phyloP scores from a whole-genome alignment of 2,797 vertebrate species.

The Cyclopterus lumpus region DNA sequence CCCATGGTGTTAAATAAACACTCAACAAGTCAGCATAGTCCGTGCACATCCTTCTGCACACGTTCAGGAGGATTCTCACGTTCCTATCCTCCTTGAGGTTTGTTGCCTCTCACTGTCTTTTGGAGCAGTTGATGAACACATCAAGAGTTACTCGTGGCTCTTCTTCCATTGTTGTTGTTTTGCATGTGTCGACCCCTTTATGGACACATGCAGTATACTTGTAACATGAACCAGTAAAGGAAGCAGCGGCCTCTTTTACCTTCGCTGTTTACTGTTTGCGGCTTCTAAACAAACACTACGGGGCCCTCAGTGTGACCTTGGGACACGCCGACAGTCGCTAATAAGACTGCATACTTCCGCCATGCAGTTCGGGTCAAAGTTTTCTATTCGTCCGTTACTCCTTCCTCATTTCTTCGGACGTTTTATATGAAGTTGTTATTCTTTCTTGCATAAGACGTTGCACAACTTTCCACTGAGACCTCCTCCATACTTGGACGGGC shows the following conservation, averaged over 20 bases:
- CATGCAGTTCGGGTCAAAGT: neutral
- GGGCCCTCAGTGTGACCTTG: neutral
- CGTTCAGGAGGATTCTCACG: neutral
- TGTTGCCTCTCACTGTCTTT: neutral
- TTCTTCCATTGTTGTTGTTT: neutral
- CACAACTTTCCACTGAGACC: constrained; percentile 1
- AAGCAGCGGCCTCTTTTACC: neutral
- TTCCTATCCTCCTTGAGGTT: neutral
- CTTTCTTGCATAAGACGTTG: constrained; percentile 29
- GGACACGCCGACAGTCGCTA: neutral
- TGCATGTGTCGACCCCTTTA: neutral
- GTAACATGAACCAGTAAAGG: constrained; percentile 1
- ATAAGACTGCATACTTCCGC: neutral
- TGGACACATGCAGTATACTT: neutral
- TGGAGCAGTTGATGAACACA: neutral
- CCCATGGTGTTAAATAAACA: neutral
- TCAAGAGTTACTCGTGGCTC: neutral
- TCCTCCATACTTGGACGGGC: neutral
- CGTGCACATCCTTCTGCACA: neutral
- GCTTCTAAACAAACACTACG: neutral
- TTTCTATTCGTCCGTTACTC: neutral
- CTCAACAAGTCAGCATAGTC: neutral
- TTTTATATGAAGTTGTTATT: neutral
- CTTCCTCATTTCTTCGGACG: neutral
- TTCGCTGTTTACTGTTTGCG: neutral